Evolutionary conservation across 2,888 invertebrate species (phyloP).

Genomic region (Stenodema calcarata): DNA sequence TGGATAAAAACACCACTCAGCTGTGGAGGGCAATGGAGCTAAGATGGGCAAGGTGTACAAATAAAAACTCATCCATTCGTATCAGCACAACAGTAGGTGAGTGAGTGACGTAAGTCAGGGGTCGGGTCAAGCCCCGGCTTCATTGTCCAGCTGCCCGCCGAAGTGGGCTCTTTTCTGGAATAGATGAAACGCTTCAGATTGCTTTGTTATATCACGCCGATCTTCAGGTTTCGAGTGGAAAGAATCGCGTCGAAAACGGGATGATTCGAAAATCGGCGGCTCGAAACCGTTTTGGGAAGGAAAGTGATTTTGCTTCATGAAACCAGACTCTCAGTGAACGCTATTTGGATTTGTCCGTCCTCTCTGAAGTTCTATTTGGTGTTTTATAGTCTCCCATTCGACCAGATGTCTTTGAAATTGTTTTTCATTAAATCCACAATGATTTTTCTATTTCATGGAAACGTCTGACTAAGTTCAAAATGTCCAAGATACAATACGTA

Average conservation of each 20-base stretch:
- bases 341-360: too few relatives aligned
- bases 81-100: neutral
- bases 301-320: neutral
- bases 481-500: too few relatives aligned
- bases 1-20: neutral
- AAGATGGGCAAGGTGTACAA: neutral
- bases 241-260: neutral
- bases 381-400: too few relatives aligned
- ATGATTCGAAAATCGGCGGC: neutral
- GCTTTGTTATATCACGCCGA: neutral
- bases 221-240: neutral
- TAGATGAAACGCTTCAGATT: neutral
- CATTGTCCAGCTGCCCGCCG: neutral
- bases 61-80: neutral
- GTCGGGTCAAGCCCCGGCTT: neutral
- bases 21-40: neutral
- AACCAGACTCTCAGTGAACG: neutral
- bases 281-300: neutral
- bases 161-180: neutral
- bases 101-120: neutral
- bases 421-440: too few relatives aligned
- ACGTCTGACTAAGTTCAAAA: too few relatives aligned
- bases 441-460: too few relatives aligned
- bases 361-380: too few relatives aligned
- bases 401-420: too few relatives aligned